Conservation (phyloP, 2,888 invertebrate species). For the Limnephilus lunatus region DNA sequence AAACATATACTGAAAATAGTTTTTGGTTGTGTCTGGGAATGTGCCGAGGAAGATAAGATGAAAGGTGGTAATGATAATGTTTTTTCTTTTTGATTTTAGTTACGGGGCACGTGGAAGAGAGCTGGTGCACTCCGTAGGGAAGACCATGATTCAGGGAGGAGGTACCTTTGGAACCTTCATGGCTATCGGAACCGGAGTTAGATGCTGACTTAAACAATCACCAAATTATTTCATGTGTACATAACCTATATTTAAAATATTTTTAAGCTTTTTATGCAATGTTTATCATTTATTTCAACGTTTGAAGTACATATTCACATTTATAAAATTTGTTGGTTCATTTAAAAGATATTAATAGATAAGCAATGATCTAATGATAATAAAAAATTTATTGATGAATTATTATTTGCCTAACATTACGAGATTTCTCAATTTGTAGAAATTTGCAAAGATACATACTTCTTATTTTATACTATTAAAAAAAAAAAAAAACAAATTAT, state of each 20-base stretch:
- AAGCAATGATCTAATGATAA: slow-evolving; percentile 9
- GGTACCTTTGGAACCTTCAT: slow-evolving; percentile 99
- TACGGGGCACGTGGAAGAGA: slow-evolving; percentile 94
- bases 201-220: slow-evolving; percentile 78
- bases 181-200: slow-evolving; percentile 91
- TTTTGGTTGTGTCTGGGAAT: too few relatives aligned
- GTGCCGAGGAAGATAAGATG: neutral
- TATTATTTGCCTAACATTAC: neutral
- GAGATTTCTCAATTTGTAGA: neutral
- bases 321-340: slow-evolving; percentile 51
- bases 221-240: slow-evolving; percentile 33
- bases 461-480: too few relatives aligned
- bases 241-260: slow-evolving; percentile 34
- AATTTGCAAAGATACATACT: too few relatives aligned
- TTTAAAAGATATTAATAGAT: slow-evolving; percentile 2
- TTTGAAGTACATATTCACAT: slow-evolving; percentile 19
- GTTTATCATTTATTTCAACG: slow-evolving; percentile 22
- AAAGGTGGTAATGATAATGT: neutral
- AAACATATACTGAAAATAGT: too few relatives aligned
- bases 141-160: slow-evolving; percentile 97
- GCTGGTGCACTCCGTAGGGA: slow-evolving; percentile 94
- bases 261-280: slow-evolving; percentile 10
- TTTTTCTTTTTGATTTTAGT: slow-evolving; percentile 76
- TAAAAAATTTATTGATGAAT: neutral
- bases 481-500: too few relatives aligned